Conservation (phyloP, 2,113 vertebrate species). For the Promerops cafer region DNA sequence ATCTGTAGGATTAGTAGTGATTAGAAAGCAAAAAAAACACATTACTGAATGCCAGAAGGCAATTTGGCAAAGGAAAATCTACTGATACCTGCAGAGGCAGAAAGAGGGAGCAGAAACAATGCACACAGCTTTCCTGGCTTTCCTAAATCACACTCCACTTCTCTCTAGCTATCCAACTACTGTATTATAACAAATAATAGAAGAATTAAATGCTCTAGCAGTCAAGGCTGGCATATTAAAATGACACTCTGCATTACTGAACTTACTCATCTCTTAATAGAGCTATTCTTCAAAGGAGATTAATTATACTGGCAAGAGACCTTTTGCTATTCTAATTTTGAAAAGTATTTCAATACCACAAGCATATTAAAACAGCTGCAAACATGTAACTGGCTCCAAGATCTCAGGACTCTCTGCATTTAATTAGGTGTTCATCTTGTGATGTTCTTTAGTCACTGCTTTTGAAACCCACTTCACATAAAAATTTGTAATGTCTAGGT, state of each 20-base stretch:
- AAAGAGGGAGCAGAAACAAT: not conserved
- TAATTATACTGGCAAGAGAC: constrained; percentile 44
- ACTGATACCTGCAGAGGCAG: not conserved
- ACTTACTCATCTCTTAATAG: constrained; percentile 35
- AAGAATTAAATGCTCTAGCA: constrained; percentile 29
- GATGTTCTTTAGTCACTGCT: constrained; percentile 7
- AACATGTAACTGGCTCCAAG: not conserved
- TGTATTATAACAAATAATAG: constrained; percentile 17
- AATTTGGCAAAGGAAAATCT: not conserved
- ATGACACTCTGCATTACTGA: constrained; percentile 19
- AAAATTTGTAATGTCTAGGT: not conserved
- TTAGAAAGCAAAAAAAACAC: not conserved
- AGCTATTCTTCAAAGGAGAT: constrained; percentile 41
- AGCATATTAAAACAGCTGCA: constrained; percentile 43
- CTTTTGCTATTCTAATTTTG: constrained; percentile 44
- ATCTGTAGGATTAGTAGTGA: not conserved
- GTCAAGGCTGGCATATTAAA: constrained; percentile 41
- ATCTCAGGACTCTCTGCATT: constrained; percentile 8
- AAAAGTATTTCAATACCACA: constrained; percentile 9
- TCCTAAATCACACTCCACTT: not conserved
- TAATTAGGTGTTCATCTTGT: constrained; percentile 27
- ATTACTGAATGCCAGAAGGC: not conserved
- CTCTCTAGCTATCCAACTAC: not conserved
- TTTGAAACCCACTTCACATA: not conserved
- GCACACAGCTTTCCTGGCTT: not conserved